phyloP scores from a whole-genome alignment of 2,113 vertebrate species.

The Vanacampus margaritifer region DNA sequence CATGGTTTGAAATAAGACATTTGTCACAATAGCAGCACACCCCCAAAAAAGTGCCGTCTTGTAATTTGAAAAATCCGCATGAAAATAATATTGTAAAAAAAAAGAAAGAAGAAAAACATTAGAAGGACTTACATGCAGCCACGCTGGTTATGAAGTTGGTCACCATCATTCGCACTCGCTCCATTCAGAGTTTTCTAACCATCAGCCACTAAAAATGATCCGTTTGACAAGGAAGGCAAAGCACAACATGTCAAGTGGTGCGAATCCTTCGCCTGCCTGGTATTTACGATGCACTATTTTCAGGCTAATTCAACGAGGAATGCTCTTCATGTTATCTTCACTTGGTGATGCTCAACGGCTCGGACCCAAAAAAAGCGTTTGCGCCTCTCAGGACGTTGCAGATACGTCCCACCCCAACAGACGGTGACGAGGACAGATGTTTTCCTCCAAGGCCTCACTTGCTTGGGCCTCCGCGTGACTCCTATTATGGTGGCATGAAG shows the following conservation, averaged over 20 bases:
- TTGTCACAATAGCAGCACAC: no score
- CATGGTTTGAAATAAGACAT: no score
- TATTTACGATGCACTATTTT: neutral
- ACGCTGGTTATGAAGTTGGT: slow-evolving; percentile 3
- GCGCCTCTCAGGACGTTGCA: neutral
- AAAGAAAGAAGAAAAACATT: neutral
- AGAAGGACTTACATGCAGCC: slow-evolving; percentile 34
- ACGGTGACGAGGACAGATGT: slow-evolving; percentile 5
- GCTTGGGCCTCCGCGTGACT: slow-evolving; percentile 55
- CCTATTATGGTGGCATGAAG: slow-evolving; percentile 33
- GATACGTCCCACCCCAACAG: neutral
- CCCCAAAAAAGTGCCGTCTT: no score
- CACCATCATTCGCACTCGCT: neutral
- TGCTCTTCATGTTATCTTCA: slow-evolving; percentile 20
- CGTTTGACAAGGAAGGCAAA: neutral
- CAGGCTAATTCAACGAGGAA: neutral
- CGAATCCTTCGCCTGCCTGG: neutral
- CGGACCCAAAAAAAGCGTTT: neutral
- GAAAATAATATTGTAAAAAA: neutral
- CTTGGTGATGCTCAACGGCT: neutral
- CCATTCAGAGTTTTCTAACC: neutral
- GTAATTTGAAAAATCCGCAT: no score
- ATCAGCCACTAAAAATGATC: neutral
- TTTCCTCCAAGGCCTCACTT: neutral
- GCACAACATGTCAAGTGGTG: neutral